A percentile compares a stretch with the other conserved stretches of the same genome.
These are phyloP conservation scores for Nebria brevicollis DNA, from an alignment of 2,888 invertebrate species.

Conservation along the genomic window DNA sequence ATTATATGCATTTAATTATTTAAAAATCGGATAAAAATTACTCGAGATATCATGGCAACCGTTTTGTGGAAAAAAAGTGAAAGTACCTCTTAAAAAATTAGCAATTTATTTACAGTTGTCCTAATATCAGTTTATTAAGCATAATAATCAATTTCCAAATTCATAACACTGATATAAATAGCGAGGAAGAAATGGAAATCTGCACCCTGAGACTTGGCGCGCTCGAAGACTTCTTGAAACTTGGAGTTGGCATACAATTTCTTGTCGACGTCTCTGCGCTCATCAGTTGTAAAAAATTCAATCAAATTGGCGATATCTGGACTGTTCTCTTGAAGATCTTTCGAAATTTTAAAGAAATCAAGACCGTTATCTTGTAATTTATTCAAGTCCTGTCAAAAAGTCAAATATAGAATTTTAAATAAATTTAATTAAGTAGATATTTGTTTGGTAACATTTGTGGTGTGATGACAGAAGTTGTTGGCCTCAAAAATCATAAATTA, in stretches of 20 bases:
- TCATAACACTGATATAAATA: slow-evolving; percentile 11
- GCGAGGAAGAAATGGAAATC: not conserved
- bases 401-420: too few species aligned
- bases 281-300: slow-evolving; percentile 49
- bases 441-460: too few species aligned
- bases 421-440: too few species aligned
- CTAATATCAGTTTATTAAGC: not conserved
- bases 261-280: slow-evolving; percentile 51
- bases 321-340: slow-evolving; percentile 54
- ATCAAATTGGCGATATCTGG: slow-evolving; percentile 51
- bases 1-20: too few species aligned
- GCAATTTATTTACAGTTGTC: too few species aligned
- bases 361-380: slow-evolving; percentile 55
- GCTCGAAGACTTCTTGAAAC: slow-evolving; percentile 12
- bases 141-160: slow-evolving; percentile 11
- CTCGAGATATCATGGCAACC: too few species aligned
- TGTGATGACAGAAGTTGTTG: too few species aligned
- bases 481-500: too few species aligned
- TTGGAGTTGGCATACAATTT: slow-evolving; percentile 42
- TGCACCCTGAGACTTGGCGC: not conserved
- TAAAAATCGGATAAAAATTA: too few species aligned
- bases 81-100: too few species aligned
- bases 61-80: too few species aligned
- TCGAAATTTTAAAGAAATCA: slow-evolving; percentile 52
- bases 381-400: slow-evolving; percentile 48